These are phyloP conservation scores for Akabosia matsudoensis DNA, from an alignment of 1,140 invertebrate genomes.

Conservation along the genomic window DNA sequence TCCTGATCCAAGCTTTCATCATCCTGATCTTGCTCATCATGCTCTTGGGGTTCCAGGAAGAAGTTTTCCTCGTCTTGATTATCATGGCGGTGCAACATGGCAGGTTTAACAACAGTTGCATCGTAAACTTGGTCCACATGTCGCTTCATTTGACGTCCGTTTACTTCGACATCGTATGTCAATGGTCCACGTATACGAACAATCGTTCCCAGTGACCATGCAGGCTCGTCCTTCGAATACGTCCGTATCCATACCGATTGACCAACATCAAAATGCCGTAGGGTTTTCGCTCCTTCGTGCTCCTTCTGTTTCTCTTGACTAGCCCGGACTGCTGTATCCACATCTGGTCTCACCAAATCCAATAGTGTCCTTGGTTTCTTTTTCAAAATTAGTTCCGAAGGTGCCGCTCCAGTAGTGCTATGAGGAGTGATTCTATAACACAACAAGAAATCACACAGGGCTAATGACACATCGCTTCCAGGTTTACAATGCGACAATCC, in stretches of 20 bases:
- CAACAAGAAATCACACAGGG: slow-evolving; percentile 46
- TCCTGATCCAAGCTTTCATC: no score
- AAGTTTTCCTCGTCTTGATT: no score
- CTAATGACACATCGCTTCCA: neutral
- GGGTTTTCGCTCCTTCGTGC: neutral
- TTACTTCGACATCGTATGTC: neutral
- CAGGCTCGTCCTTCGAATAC: neutral
- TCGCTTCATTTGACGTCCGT: neutral
- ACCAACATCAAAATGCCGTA: neutral
- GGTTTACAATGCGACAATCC: slow-evolving; percentile 46
- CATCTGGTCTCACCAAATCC: slow-evolving; percentile 6
- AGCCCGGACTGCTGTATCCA: neutral
- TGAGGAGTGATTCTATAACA: slow-evolving; percentile 48
- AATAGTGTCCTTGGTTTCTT: neutral
- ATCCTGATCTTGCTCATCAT: no score
- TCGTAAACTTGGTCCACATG: slow-evolving; percentile 43
- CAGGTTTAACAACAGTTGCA: neutral
- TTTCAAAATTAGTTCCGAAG: slow-evolving; percentile 34
- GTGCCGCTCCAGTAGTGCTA: slow-evolving; percentile 45
- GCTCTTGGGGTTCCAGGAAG: no score
- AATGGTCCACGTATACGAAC: neutral
- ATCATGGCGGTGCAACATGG: no score
- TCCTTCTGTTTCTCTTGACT: slow-evolving; percentile 8
- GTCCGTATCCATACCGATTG: neutral
- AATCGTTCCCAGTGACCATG: neutral